A percentile compares a stretch with the other conserved stretches of the same genome.
phyloP scores from a whole-genome alignment of 2,888 invertebrate species.

The Lobophora halterata region DNA sequence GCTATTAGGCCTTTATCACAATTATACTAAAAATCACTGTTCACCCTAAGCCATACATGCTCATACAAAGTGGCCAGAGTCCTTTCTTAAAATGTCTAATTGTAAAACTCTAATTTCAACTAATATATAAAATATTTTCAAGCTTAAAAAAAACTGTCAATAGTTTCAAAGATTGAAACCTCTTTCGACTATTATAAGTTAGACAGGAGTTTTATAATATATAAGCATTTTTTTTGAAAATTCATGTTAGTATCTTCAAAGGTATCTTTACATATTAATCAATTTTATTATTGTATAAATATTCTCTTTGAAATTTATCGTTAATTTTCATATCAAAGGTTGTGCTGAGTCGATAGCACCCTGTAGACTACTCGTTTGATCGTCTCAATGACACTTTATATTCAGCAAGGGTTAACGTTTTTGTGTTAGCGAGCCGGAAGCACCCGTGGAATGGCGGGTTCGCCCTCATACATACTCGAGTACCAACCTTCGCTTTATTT shows the following conservation, averaged over 20 bases:
- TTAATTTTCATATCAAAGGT: conserved; percentile 46
- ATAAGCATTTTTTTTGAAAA: background rate
- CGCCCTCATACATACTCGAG: conserved; percentile 68
- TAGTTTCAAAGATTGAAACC: conserved; percentile 15
- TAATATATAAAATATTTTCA: conserved; percentile 18
- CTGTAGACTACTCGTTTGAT: conserved; percentile 39
- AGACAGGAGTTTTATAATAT: background rate
- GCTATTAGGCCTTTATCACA: no score
- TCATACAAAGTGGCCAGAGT: no score
- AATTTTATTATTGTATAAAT: no score
- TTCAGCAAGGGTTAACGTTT: conserved; percentile 58
- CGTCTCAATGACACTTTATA: conserved; percentile 51
- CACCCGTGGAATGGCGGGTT: conserved; percentile 46
- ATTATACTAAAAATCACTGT: no score
- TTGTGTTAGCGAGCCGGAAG: conserved; percentile 63
- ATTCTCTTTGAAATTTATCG: conserved; percentile 35
- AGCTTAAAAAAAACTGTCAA: conserved; percentile 11
- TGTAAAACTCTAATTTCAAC: no score
- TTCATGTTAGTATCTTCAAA: background rate
- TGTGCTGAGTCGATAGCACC: conserved; percentile 35
- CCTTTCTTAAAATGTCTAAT: no score
- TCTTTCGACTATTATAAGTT: conserved; percentile 7
- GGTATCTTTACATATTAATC: background rate
- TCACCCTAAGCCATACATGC: no score
- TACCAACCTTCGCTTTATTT: conserved; percentile 61